Evolutionary conservation across 2,797 vertebrate species (phyloP), one percentile per base, ranked within the genome.

Genomic region (Falco novaeseelandiae): DNA sequence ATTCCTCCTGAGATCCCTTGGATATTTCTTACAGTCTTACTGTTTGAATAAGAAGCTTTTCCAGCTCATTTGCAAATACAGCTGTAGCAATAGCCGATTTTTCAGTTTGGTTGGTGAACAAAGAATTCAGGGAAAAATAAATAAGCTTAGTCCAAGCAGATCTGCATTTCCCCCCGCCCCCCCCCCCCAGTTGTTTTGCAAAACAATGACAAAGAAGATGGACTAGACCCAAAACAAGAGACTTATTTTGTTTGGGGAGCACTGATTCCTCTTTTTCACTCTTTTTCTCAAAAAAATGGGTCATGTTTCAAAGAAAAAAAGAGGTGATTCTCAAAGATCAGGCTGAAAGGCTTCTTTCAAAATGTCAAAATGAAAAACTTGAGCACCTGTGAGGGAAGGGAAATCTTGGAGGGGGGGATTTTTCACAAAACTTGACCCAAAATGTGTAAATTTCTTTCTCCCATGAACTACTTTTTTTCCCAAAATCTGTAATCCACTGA

Each of bases 111-210:
- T 78, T 38, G 29, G 44, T 78, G 49, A 95, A 83, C 44, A 87
- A 83, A 94, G 88, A 87, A 95, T 87, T 40, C 34, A n/a, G 66
- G 86, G 54, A 49, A 76, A 89, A 94, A 90, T 20, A 2, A 82
- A 92, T 89, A 42, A 84, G 25, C 36, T 89, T 27, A 73, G 67
- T 14, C 51, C 15, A 61, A 84, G 63, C 32, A 86, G 73, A 92
- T 44, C 36, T 74, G 57, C 26, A 9, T 89, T 90, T 61, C 3
- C 0, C 21, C n/a, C n/a, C n/a, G n/a, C 23, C 20, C 6, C 20
- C 87, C 69, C 3, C 0, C 21, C 23, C 20, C 6, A 42, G 74
- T 9, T 89, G 63, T 89, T 94, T 15, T 63, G 30, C 42, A 73
- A 62, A 96, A 44, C 25, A 46, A 48, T 9, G 3, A 69, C 58